Conservation (phyloP, 2,888 invertebrate species). For the Drosophila monieri region DNA sequence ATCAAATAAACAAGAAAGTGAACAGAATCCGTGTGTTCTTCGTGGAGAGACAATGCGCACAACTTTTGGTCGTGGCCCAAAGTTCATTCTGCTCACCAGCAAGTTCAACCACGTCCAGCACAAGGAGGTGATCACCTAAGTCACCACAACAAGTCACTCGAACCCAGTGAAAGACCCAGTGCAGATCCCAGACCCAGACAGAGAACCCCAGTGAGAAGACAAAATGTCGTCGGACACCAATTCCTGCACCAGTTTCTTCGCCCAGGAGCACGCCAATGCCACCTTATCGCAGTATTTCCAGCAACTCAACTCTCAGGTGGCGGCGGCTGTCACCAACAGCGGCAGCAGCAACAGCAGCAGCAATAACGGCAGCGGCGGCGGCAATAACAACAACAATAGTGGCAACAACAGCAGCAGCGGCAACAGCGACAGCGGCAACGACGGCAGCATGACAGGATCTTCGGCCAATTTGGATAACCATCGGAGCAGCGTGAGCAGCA, state of each 20-base stretch:
- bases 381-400: conserved; percentile 50
- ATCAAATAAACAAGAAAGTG: conserved; percentile 11
- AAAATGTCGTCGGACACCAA: conserved; percentile 71
- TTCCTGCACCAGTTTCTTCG: conserved; percentile 81
- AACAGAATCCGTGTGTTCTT: conserved; percentile 14
- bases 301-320: conserved; percentile 78
- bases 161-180: conserved; percentile 30
- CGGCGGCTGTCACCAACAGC: conserved; percentile 59
- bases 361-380: conserved; percentile 48
- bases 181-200: neutral
- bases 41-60: conserved; percentile 61
- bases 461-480: conserved; percentile 54
- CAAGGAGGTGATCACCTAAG: conserved; percentile 68
- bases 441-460: conserved; percentile 52
- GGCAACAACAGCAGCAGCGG: conserved; percentile 44
- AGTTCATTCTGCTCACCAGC: conserved; percentile 53
- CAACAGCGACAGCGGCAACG: conserved; percentile 52
- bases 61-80: conserved; percentile 48
- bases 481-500: conserved; percentile 71
- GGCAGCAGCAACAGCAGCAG: conserved; percentile 44
- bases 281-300: conserved; percentile 81
- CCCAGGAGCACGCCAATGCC: conserved; percentile 79
- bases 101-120: conserved; percentile 60
- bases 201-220: neutral
- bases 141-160: neutral